phyloP scores from a whole-genome alignment of 2,113 vertebrate species.

The Synchiropus splendidus region DNA sequence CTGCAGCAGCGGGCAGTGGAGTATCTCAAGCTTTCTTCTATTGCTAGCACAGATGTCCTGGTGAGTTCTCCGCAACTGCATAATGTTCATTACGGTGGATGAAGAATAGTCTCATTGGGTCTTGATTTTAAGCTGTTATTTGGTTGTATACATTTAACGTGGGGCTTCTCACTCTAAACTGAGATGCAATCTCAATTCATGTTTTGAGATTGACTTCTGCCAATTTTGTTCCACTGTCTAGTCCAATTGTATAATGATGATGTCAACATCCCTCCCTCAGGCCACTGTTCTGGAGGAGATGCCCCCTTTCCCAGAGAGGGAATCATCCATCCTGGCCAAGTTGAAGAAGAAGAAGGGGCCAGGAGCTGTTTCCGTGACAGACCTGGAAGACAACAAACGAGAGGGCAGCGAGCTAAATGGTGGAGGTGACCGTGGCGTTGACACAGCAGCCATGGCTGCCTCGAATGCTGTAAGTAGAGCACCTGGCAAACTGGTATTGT shows the following conservation, averaged over 20 bases:
- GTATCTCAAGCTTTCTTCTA: conserved; percentile 87
- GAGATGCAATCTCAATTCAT: too few species aligned
- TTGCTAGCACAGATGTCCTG: conserved; percentile 87
- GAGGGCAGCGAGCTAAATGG: conserved; percentile 81
- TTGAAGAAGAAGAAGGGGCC: conserved; percentile 91
- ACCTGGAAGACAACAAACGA: conserved; percentile 79
- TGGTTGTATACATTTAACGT: too few species aligned
- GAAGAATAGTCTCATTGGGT: too few species aligned
- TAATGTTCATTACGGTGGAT: too few species aligned
- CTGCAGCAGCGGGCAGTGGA: conserved; percentile 88
- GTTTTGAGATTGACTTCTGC: too few species aligned
- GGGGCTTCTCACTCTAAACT: too few species aligned
- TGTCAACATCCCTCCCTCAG: conserved; percentile 36
- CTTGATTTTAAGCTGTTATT: too few species aligned
- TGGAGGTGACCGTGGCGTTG: conserved; percentile 63
- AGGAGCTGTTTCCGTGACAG: conserved; percentile 68
- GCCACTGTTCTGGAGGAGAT: conserved; percentile 90
- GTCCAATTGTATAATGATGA: too few species aligned
- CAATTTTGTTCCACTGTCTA: too few species aligned
- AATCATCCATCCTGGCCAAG: conserved; percentile 87
- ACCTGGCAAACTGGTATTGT: not conserved
- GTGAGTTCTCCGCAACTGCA: too few species aligned
- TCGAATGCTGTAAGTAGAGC: conserved; percentile 76
- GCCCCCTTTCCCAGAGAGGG: conserved; percentile 87
- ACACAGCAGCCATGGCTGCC: conserved; percentile 57